Base-by-base conservation (phyloP, 1,140 invertebrate genomes). In the Psix sp. region DNA sequence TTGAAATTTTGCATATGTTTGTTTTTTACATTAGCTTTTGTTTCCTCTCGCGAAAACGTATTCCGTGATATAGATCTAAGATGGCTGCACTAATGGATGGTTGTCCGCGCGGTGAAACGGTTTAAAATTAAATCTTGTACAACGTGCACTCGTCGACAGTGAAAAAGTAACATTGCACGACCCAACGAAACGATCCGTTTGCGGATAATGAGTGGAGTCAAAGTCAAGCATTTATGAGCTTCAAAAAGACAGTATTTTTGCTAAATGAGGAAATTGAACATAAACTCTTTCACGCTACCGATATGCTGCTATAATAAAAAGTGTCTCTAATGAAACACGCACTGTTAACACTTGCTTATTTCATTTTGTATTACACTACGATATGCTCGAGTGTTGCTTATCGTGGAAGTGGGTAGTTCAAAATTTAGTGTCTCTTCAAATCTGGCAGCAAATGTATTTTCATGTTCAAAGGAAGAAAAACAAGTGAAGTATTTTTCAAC, bases 41-140 rank as follows among this genome's bases (percentile, higher is more conserved):
- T 33, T 3, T 7, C n/a, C 3, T 35, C 5, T 13, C 33, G 2
- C 21, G 7, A 7, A 24, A 24, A 24, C 3, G 21, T 11, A 13
- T 29, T 29, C 26, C n/a, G 7, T 29, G 7, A 29, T 29, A 10
- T 29, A 29, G 7, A n/a, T 10, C 26, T 29, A 57, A 57, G 48
- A 70, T 54, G 40, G 38, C 40, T 26, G 24, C 39, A 52, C 52
- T 59, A 59, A 66, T 49, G 31, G 31, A 52, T 60, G 52, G 51
- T 40, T 14, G 51, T 46, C 40, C 26, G 13, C 42, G 24, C 35
- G 43, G 48, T 36, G 21, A 59, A 59, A 52, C 39, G 65, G 33
- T 70, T 62, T 46, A 40, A 70, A 70, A 70, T 56, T 54, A 70
- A 70, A 70, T 56, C 56, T 60, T 70, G 56, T 56, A 62, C 54